A percentile compares a stretch with the other conserved stretches of the same genome.
phyloP scores from a whole-genome alignment of 2,888 invertebrate genomes.

The Eupithecia insigniata region DNA sequence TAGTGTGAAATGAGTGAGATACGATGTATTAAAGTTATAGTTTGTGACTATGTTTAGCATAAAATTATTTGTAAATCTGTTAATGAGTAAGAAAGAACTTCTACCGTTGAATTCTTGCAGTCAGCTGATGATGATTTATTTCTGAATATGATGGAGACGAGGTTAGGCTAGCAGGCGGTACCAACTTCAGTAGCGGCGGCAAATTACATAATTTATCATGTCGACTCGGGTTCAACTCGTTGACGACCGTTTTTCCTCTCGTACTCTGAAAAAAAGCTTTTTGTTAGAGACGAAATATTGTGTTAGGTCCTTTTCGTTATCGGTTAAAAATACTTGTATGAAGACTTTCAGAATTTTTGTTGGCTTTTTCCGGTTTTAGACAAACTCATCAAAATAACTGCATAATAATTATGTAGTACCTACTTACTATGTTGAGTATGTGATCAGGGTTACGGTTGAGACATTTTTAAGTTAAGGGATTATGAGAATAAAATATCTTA shows the following conservation, averaged over 20 bases:
- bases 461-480: not conserved
- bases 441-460: not conserved
- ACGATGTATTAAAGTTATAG: no score
- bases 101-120: not conserved
- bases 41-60: no score
- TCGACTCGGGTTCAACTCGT: constrained; percentile 58
- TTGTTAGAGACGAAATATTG: constrained; percentile 16
- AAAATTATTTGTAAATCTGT: no score
- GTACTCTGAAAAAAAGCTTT: constrained; percentile 46
- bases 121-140: constrained; percentile 11
- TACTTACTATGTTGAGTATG: not conserved
- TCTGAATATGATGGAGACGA: not conserved
- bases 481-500: no score
- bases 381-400: no score
- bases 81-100: not conserved
- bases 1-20: no score
- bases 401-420: not conserved
- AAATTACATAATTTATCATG: constrained; percentile 75
- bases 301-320: not conserved
- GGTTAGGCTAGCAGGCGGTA: not conserved
- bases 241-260: constrained; percentile 59
- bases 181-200: constrained; percentile 51
- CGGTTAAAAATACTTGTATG: not conserved
- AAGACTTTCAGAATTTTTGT: not conserved
- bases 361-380: no score